Evolutionary conservation across 2,113 vertebrate species (phyloP), one percentile per base, ranked within the genome.

Genomic region (Alethe diademata): DNA sequence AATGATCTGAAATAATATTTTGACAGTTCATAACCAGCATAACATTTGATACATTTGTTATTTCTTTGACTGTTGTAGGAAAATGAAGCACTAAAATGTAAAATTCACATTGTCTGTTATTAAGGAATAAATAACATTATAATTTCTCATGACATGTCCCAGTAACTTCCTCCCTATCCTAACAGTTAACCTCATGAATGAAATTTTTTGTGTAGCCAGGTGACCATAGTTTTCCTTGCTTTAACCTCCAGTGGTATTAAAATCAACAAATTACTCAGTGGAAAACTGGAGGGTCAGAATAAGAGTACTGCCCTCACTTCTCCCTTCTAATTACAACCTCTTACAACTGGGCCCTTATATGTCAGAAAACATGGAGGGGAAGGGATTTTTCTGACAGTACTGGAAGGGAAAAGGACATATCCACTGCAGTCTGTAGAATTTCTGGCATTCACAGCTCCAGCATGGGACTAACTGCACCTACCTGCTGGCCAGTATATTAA

Each of bases 21-120:
- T 97, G 71, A 90, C 45, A 85, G 43, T 72, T 90, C 54, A 83
- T 78, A 96, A 93, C 36, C 45, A 96, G n/a, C 42, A 88, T 86
- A 47, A 73, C 38, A 54, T 67, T 91, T 78, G 85, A 94, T 95
- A 61, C 28, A 78, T 92, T 84, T 86, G 5, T 71, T 64, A 45
- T 92, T 88, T 86, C 19, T 81, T 90, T 94, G 45, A 26, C 15
- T 67, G 4, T n/a, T 94, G 20, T 9, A 91, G 25, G 29, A 93
- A 42, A 83, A 48, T 51, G 53, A 93, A 90, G 22, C 6, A 66
- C 5, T 93, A 58, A 90, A 86, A 94, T 33, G 7, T 54, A 84
- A 94, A 80, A 66, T 57, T 53, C 45, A 28, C 58, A 42, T 85
- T 78, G 25, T 47, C 16, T 80, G 18, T 85, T 81, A 54, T 38